These are phyloP conservation scores for Drosophila nasuta DNA, from an alignment of 1,140 invertebrate species.

Conservation along the genomic window DNA sequence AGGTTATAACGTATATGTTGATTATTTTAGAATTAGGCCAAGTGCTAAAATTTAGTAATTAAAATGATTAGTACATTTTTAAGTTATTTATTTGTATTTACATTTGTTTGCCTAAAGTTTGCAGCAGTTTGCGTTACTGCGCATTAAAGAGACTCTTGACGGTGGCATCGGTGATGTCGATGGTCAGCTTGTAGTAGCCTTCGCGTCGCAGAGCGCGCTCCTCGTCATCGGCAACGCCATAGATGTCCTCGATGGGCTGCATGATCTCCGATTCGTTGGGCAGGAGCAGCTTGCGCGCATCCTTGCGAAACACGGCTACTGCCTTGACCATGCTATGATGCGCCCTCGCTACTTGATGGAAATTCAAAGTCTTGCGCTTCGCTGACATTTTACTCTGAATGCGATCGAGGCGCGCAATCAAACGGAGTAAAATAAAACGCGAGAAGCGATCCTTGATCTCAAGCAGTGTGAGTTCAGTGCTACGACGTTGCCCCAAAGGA, in stretches of 20 bases:
- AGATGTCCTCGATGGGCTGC: slow-evolving; percentile 78
- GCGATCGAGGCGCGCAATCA: slow-evolving; percentile 72
- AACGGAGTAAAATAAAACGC: slow-evolving; percentile 70
- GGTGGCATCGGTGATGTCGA: slow-evolving; percentile 66
- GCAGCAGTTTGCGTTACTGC: slow-evolving; percentile 32
- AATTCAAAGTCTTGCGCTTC: slow-evolving; percentile 49
- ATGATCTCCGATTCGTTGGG: slow-evolving; percentile 77
- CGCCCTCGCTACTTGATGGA: slow-evolving; percentile 60
- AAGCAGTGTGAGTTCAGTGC: slow-evolving; percentile 61
- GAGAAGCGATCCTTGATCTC: slow-evolving; percentile 83
- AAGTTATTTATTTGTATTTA: too few relatives aligned
- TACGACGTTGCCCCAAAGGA: slow-evolving; percentile 45
- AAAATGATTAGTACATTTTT: too few relatives aligned
- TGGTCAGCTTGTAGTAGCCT: slow-evolving; percentile 71
- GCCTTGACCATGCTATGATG: slow-evolving; percentile 73
- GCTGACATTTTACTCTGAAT: slow-evolving; percentile 66
- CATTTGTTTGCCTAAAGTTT: too few relatives aligned
- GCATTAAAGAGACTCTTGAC: slow-evolving; percentile 73
- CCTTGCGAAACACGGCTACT: slow-evolving; percentile 77
- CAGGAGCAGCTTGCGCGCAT: slow-evolving; percentile 72
- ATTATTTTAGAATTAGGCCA: too few relatives aligned
- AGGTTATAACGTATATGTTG: too few relatives aligned
- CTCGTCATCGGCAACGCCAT: slow-evolving; percentile 72
- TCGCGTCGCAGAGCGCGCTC: slow-evolving; percentile 56
- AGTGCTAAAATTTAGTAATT: too few relatives aligned